phyloP scores from a whole-genome alignment of 2,888 invertebrate genomes.

The Monochamus alternatus region DNA sequence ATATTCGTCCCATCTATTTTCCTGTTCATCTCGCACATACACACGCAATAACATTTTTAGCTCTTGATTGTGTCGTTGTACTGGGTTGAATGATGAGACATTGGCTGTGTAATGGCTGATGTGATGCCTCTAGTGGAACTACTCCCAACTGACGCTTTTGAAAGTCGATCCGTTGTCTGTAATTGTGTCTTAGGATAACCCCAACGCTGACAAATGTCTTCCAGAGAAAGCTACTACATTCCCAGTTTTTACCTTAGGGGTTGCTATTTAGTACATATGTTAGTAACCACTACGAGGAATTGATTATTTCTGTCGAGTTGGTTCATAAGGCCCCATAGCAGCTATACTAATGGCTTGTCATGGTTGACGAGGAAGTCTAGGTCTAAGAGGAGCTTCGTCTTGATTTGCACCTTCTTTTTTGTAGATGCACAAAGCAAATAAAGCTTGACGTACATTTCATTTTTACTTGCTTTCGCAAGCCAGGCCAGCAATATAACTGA shows the following conservation, averaged over 20 bases:
- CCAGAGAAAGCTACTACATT: background rate
- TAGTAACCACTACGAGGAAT: background rate
- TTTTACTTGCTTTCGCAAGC: background rate
- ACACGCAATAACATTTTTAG: conserved; percentile 47
- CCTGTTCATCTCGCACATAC: no score
- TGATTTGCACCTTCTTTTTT: background rate
- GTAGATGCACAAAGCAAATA: background rate
- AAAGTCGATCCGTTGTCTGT: background rate
- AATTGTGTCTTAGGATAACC: background rate
- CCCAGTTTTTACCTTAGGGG: background rate
- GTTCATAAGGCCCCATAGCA: background rate
- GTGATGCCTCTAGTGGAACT: background rate
- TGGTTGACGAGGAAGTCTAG: background rate
- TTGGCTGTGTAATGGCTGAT: background rate
- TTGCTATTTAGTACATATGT: background rate
- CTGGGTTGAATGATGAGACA: conserved; percentile 53
- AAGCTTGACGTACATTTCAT: background rate
- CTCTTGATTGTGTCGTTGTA: conserved; percentile 53
- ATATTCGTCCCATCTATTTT: no score
- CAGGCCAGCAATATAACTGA: background rate
- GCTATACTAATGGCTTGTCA: background rate
- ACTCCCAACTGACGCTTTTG: background rate
- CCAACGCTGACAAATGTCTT: background rate
- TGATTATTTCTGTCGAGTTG: background rate
- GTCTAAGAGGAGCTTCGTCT: background rate